Evolutionary conservation across 2,797 vertebrate species (phyloP), one percentile per base, ranked within the genome.

Genomic region (Toxotes lorentzi): DNA sequence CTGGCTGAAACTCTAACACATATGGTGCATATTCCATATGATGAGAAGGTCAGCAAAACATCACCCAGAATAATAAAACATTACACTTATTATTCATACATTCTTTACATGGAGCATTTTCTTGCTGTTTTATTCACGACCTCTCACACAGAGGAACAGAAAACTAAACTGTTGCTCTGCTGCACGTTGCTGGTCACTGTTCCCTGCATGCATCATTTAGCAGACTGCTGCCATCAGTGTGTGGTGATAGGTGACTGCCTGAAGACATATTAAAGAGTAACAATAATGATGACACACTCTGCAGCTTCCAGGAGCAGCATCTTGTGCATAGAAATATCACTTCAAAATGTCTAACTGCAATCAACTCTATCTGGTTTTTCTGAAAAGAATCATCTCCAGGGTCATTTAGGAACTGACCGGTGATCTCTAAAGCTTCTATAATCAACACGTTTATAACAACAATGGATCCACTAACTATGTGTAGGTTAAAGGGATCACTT

Each of bases 221-320:
- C 41, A 41, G 62, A 10, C 47, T 0, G 73, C 78, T 57, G 79
- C 74, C 74, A 41, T 85, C 66, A 38, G 35, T 11, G 82, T 21
- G 60, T 69, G 38, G 76, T 80, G 86, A 80, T 87, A 81, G 83
- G 76, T 65, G 84, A 90, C 58, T 1, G 89, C 91, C 91, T 89
- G 67, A 78, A 92, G 92, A 89, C 88, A 92, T 67, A 93, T 93
- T 90, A 92, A 92, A 89, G 73, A 83, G 71, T 90, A 90, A 90
- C 70, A 73, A 70, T 21, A 48, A 54, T 3, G 68, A 78, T 12
- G 35, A 60, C 68, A 16, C 3, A 34, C 72, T 68, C 41, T 38
- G 58, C 27, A 19, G 64, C 57, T 45, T 58, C 23, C 45, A 78
- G 38, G 30, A 67, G 45, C n/a, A 56, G 51, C 48, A 12, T n/a